A percentile compares a stretch with the other conserved stretches of the same genome.
phyloP scores from a whole-genome alignment of 1,140 invertebrate genomes.

The Penaeus vannamei region DNA sequence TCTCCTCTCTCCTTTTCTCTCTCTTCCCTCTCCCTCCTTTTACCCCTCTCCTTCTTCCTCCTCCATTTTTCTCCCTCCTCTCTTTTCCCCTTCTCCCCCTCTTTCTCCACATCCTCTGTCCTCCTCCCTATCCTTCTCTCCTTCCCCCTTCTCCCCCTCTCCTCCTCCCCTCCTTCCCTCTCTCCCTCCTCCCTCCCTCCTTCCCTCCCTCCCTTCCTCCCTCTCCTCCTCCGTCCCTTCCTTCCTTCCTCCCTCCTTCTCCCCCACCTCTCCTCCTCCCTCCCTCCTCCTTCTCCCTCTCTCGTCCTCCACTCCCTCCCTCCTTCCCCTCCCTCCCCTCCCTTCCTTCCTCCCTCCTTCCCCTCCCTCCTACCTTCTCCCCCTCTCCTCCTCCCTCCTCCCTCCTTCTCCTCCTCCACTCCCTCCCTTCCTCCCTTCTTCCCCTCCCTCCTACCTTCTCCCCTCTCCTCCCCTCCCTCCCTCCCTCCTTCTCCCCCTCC shows the following conservation, averaged over 20 bases:
- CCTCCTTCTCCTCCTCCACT: too few species aligned
- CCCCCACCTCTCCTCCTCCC: not conserved
- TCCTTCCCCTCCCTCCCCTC: not conserved
- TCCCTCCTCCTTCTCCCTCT: not conserved
- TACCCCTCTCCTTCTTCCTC: slow-evolving; percentile 5
- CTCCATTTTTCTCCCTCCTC: slow-evolving; percentile 19
- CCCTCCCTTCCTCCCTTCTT: too few species aligned
- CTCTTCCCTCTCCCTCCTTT: not conserved
- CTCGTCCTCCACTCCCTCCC: not conserved
- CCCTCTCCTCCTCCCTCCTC: too few species aligned
- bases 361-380: too few species aligned
- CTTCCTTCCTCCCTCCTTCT: not conserved
- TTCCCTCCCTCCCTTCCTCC: not conserved
- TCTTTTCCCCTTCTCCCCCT: not conserved
- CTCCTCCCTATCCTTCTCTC: not conserved
- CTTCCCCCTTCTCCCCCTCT: not conserved
- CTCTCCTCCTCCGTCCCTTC: not conserved
- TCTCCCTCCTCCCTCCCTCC: not conserved
- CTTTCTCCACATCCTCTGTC: not conserved
- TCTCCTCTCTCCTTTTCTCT: not conserved
- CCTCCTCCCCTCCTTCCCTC: not conserved
- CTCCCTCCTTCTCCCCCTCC: not conserved
- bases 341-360: too few species aligned
- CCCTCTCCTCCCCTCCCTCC: not conserved
- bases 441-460: not conserved